Percentiles rank a stretch among this genome's conserved stretches.
Evolutionary conservation across 23 tunicate genomes (phyloP).

Genomic region (Phallusia fumigata): DNA sequence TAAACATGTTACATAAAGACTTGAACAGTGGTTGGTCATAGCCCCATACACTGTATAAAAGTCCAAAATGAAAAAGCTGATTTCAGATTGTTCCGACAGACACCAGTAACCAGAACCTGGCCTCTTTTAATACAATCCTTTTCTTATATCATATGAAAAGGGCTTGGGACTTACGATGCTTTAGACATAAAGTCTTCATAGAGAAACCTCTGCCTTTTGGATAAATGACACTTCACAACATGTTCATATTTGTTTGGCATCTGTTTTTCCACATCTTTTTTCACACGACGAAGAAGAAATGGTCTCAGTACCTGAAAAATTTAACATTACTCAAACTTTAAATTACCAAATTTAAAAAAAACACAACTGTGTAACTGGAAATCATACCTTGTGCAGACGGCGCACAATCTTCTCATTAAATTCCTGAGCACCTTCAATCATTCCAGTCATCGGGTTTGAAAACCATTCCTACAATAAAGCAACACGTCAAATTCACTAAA

Average conservation of each 20-base stretch:
- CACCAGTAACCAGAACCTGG: neutral
- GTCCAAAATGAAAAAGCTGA: neutral
- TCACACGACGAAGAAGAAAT: conserved; percentile 82
- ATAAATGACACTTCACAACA: conserved; percentile 86
- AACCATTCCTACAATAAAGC: conserved; percentile 90
- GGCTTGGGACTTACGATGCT: conserved; percentile 55
- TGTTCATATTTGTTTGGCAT: conserved; percentile 99
- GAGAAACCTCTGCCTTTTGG: conserved; percentile 86
- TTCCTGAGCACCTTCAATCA: conserved; percentile 89
- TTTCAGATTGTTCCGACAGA: conserved; percentile 29
- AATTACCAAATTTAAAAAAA: neutral
- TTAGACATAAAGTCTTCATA: conserved; percentile 95
- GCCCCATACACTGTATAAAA: neutral
- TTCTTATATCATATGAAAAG: neutral
- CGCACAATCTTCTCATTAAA: conserved; percentile 77
- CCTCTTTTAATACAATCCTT: conserved; percentile 23
- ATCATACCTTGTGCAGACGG: conserved; percentile 79
- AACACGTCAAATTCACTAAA: too few relatives aligned
- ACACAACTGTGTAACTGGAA: neutral
- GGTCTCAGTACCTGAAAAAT: conserved; percentile 78
- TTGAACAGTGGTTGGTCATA: neutral
- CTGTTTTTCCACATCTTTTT: conserved; percentile 95
- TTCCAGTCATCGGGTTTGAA: conserved; percentile 90
- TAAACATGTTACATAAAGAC: neutral
- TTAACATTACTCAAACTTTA: neutral